Evolutionary conservation across 2,888 invertebrate species (phyloP).

Genomic region (Lymantria monacha): DNA sequence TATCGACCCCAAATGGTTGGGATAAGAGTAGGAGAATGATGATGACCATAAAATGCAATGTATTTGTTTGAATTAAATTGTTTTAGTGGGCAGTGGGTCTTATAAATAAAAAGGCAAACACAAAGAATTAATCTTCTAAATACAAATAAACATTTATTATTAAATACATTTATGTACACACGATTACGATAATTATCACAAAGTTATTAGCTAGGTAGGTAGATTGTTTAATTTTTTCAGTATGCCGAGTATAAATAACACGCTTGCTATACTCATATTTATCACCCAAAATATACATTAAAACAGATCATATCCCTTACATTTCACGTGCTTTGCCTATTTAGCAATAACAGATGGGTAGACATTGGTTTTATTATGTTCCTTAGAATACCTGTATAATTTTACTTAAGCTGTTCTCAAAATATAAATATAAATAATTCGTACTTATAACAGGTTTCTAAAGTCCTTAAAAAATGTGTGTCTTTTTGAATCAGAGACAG

Average conservation of each 20-base stretch:
- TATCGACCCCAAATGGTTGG: no score
- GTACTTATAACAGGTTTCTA: no score
- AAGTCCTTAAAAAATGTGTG: no score
- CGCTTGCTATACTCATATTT: background rate
- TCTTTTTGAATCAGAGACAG: background rate
- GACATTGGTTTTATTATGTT: no score
- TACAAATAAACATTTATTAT: slow-evolving; percentile 72
- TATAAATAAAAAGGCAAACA: background rate
- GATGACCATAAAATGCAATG: no score
- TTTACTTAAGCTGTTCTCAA: background rate
- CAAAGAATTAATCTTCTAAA: slow-evolving; percentile 44
- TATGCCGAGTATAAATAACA: slow-evolving; percentile 13
- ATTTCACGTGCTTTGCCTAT: background rate
- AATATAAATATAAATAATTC: background rate
- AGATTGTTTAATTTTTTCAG: slow-evolving; percentile 25
- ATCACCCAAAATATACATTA: background rate
- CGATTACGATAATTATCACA: slow-evolving; percentile 69
- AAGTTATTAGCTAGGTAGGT: slow-evolving; percentile 50
- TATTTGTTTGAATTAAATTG: no score
- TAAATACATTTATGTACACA: slow-evolving; percentile 65
- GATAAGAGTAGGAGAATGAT: no score
- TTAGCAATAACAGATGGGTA: no score
- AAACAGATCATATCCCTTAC: background rate
- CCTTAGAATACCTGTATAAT: no score
- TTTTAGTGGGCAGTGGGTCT: no score